phyloP scores from a whole-genome alignment of 1,140 invertebrate species.

The Thaumetopoea pityocampa region DNA sequence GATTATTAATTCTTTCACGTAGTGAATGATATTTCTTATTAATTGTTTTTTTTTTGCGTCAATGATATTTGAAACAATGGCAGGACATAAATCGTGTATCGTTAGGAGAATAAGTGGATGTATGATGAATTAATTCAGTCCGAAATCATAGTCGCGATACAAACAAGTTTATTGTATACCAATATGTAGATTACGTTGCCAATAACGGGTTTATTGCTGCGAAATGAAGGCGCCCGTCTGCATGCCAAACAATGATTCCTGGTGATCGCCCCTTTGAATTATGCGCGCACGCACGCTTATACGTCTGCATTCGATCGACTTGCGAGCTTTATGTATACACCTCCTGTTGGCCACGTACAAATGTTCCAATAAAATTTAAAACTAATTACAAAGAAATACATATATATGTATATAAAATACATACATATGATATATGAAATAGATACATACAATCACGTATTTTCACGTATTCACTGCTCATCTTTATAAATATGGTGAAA shows the following conservation, averaged over 20 bases:
- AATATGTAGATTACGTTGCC: constrained; percentile 62
- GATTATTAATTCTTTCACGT: no score
- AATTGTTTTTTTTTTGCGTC: no score
- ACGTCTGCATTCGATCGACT: constrained; percentile 64
- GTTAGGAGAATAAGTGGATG: constrained; percentile 2
- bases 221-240: constrained; percentile 63
- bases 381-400: background rate
- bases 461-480: no score
- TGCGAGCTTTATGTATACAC: constrained; percentile 61
- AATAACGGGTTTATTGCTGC: constrained; percentile 69
- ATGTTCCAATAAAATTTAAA: constrained; percentile 53
- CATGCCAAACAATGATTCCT: constrained; percentile 69
- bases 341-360: constrained; percentile 48
- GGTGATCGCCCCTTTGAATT: constrained; percentile 70
- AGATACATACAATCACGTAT: no score
- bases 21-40: no score
- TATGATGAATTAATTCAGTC: constrained; percentile 5
- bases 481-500: no score
- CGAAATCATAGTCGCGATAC: background rate
- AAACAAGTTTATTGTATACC: constrained; percentile 38
- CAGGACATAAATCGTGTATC: no score
- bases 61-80: no score
- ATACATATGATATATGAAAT: no score
- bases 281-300: constrained; percentile 63
- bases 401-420: background rate